Evolutionary conservation across 2,797 vertebrate genomes (phyloP).

Genomic region (Sebastes iracundus): DNA sequence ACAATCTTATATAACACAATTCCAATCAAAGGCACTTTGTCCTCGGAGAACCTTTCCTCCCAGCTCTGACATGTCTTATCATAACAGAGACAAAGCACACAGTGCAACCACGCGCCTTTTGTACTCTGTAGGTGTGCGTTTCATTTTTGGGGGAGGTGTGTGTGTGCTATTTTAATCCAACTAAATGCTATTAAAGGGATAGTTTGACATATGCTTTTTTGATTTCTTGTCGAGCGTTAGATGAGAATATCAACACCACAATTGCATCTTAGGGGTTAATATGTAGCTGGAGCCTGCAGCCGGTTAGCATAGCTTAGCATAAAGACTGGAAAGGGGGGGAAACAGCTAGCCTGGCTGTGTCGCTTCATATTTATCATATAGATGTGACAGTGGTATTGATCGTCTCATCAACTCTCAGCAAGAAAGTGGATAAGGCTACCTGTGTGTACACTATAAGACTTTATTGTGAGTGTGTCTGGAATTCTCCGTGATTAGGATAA

Average conservation of each 20-base stretch:
- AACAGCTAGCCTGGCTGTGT: neutral
- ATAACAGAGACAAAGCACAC: neutral
- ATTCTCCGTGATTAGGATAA: neutral
- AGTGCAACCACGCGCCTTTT: neutral
- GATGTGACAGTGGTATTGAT: neutral
- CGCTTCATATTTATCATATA: neutral
- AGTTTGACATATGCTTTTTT: neutral
- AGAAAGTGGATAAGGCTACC: neutral
- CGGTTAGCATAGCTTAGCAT: neutral
- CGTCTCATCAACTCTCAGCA: neutral
- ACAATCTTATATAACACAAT: constrained; percentile 65
- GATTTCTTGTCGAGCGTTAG: neutral
- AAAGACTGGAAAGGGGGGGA: neutral
- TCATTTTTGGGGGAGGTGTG: neutral
- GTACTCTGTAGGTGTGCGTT: neutral
- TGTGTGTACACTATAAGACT: neutral
- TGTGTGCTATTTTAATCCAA: constrained; percentile 8
- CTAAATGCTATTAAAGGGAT: neutral
- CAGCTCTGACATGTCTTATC: constrained; percentile 25
- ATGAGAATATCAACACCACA: neutral
- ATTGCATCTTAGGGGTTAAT: neutral
- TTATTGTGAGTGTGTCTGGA: neutral
- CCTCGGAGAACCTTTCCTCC: constrained; percentile 47
- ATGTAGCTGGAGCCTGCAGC: neutral
- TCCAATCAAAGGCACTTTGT: constrained; percentile 59